phyloP scores from a whole-genome alignment of 2,113 vertebrate genomes.

The Sylvilagus bachmani region DNA sequence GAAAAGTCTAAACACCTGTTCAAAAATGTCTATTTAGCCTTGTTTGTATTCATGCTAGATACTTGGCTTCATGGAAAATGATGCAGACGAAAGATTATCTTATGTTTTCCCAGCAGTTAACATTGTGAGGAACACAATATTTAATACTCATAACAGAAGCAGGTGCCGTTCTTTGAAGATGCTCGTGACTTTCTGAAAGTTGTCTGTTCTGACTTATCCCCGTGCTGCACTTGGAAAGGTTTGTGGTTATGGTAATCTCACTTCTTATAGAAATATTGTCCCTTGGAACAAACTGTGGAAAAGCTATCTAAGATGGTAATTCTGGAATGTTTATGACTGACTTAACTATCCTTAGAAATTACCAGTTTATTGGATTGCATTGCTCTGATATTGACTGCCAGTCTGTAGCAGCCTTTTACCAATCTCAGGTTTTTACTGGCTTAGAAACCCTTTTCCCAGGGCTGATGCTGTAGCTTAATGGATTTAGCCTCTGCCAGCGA shows the following conservation, averaged over 20 bases:
- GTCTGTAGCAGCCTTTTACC: neutral
- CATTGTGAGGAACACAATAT: neutral
- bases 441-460: neutral
- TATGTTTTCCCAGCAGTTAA: neutral
- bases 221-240: neutral
- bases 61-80: neutral
- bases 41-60: constrained; percentile 17
- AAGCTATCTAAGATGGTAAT: neutral
- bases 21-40: neutral
- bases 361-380: neutral
- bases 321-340: neutral
- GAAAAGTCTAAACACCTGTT: constrained; percentile 25
- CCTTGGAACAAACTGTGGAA: neutral
- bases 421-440: neutral
- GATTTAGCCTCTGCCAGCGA: too few species aligned
- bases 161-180: neutral
- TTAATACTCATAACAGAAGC: neutral
- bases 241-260: neutral
- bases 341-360: neutral
- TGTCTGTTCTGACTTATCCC: neutral
- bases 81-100: neutral
- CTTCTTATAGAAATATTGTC: neutral
- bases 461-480: too few species aligned
- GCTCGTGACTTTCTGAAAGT: neutral
- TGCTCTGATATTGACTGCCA: neutral